Conservation (phyloP, 2,113 vertebrate species). For the Ploceus nigricollis region DNA sequence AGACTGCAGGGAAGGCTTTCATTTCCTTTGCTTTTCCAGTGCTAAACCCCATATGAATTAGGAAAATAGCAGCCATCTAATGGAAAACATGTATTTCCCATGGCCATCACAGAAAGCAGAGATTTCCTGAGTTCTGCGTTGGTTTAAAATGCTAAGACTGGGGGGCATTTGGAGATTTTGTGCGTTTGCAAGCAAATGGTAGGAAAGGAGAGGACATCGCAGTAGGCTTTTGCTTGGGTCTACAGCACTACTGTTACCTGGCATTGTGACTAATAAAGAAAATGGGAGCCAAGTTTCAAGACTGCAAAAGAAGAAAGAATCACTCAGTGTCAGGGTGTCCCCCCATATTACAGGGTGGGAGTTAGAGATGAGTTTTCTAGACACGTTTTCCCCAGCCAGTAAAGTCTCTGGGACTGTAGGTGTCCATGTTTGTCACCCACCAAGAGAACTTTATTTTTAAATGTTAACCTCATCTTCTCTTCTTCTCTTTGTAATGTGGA, state of each 20-base stretch:
- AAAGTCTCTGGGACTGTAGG: not conserved
- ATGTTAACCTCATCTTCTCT: not conserved
- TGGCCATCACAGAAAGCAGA: not conserved
- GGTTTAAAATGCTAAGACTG: not conserved
- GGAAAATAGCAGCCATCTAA: not conserved
- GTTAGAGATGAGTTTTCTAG: not conserved
- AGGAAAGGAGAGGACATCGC: not conserved
- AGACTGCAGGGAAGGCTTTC: not conserved
- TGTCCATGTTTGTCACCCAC: not conserved
- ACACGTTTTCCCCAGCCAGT: not conserved
- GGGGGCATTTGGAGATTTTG: not conserved
- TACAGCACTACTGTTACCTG: not conserved
- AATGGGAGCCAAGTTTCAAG: not conserved
- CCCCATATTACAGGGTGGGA: fast-evolving
- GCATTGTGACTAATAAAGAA: not conserved
- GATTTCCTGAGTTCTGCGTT: not conserved
- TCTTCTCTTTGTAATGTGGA: not conserved
- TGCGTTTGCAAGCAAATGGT: not conserved
- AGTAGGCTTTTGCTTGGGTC: not conserved
- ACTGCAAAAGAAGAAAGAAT: not conserved
- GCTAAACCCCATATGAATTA: not conserved
- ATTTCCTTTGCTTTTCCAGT: not conserved
- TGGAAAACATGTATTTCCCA: not conserved
- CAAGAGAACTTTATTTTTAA: not conserved
- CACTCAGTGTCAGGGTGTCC: not conserved